Percentiles rank a stretch among this genome's conserved stretches.
phyloP scores from a whole-genome alignment of 92 coral and sea anemone genomes.

The Porites rus region DNA sequence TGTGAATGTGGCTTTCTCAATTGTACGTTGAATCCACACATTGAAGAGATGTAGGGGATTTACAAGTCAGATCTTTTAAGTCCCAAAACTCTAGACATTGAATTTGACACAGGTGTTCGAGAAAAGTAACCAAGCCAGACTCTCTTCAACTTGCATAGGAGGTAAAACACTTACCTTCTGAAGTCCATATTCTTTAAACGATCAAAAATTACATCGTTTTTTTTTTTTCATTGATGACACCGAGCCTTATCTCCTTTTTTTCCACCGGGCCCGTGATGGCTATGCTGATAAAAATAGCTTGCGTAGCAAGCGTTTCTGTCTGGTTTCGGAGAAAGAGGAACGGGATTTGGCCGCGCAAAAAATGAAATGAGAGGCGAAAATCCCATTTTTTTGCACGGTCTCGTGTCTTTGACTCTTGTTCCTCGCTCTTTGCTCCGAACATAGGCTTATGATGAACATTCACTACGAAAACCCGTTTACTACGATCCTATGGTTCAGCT shows the following conservation, averaged over 20 bases:
- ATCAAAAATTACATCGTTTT: background rate
- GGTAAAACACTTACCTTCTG: conserved; percentile 4
- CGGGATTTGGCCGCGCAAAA: no score
- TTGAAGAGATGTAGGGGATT: conserved; percentile 16
- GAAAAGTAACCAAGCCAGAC: conserved; percentile 10
- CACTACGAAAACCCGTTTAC: no score
- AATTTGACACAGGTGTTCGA: background rate
- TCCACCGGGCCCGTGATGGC: conserved; percentile 19
- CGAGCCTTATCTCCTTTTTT: background rate
- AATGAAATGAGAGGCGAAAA: no score
- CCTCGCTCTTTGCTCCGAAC: no score
- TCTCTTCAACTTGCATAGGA: conserved; percentile 23
- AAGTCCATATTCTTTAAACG: background rate
- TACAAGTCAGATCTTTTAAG: conserved; percentile 21
- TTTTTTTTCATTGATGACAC: background rate
- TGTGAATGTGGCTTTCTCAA: no score
- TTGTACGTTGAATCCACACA: background rate
- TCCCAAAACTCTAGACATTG: conserved; percentile 8
- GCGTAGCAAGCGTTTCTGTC: no score
- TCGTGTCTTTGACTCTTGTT: no score
- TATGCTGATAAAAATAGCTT: no score
- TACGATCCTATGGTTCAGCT: no score
- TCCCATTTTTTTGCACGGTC: no score
- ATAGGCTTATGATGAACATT: no score
- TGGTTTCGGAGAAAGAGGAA: no score